A percentile compares a stretch with the other conserved stretches of the same genome.
phyloP scores from a whole-genome alignment of 2,888 invertebrate genomes.

The Brachyopa scutellaris region DNA sequence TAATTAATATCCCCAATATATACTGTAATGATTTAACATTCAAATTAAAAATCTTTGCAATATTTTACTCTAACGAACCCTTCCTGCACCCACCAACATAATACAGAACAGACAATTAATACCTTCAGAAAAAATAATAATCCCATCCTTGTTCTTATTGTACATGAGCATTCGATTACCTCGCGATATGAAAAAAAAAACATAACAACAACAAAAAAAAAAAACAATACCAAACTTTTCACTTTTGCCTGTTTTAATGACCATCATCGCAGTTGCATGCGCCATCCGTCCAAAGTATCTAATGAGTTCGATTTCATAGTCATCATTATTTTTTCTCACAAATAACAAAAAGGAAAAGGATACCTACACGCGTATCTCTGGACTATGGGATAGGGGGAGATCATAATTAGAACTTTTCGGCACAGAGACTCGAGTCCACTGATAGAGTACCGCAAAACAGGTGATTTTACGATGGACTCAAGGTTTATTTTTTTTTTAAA shows the following conservation, averaged over 20 bases:
- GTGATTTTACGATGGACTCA: neutral
- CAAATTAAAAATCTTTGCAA: too few relatives aligned
- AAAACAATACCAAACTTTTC: conserved; percentile 27
- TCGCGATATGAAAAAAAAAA: conserved; percentile 11
- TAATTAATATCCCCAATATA: neutral
- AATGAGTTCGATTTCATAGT: conserved; percentile 45
- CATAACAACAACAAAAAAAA: neutral
- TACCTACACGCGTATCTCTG: neutral
- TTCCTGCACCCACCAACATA: neutral
- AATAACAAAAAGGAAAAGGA: neutral
- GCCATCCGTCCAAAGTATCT: conserved; percentile 1
- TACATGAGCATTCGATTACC: conserved; percentile 38
- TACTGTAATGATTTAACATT: too few relatives aligned
- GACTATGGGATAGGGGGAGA: too few relatives aligned
- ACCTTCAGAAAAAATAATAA: neutral
- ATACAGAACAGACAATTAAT: neutral
- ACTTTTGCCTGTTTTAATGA: conserved; percentile 38
- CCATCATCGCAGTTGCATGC: conserved; percentile 28
- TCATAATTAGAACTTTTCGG: conserved; percentile 21
- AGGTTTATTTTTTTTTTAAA: neutral
- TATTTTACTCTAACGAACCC: conserved; percentile 26
- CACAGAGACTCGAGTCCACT: too few relatives aligned
- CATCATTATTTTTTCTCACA: conserved; percentile 28
- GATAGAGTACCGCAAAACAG: too few relatives aligned
- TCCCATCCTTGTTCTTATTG: conserved; percentile 9